Percentiles rank a stretch among this genome's conserved stretches.
Evolutionary conservation across 2,888 invertebrate species (phyloP).

Genomic region (Vesta saturnalis): DNA sequence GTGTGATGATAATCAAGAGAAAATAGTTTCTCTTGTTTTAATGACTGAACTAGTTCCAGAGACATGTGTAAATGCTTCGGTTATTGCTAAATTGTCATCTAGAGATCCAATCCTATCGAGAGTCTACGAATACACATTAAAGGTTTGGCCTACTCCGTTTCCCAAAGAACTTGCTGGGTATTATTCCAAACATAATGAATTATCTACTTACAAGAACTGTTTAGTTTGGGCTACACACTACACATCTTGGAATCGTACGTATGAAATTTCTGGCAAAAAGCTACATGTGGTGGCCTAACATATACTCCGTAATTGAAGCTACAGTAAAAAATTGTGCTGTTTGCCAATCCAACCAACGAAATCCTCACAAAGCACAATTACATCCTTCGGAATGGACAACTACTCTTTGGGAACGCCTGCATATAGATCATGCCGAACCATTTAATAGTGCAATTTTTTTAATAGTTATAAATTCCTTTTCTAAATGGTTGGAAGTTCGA

Average conservation of each 20-base stretch:
- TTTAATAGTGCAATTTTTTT: neutral
- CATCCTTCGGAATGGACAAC: conserved; percentile 2
- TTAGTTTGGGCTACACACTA: no score
- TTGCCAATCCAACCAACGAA: neutral
- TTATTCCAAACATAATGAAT: no score
- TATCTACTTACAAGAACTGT: no score
- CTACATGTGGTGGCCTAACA: no score
- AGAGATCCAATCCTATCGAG: neutral
- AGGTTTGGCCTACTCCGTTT: neutral
- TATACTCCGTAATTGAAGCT: no score
- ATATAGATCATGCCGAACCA: neutral
- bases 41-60: neutral
- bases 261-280: no score
- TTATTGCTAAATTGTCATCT: neutral
- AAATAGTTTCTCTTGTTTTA: neutral
- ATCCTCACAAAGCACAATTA: neutral
- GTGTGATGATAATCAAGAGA: neutral
- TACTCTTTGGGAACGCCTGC: conserved; percentile 2
- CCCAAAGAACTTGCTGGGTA: neutral
- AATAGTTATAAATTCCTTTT: neutral
- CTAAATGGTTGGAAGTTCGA: neutral
- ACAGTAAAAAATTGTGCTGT: no score
- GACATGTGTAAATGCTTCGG: neutral
- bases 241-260: no score
- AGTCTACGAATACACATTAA: neutral